Evolutionary conservation across 1,140 invertebrate species (phyloP).

Genomic region (Drosophila neocordata): DNA sequence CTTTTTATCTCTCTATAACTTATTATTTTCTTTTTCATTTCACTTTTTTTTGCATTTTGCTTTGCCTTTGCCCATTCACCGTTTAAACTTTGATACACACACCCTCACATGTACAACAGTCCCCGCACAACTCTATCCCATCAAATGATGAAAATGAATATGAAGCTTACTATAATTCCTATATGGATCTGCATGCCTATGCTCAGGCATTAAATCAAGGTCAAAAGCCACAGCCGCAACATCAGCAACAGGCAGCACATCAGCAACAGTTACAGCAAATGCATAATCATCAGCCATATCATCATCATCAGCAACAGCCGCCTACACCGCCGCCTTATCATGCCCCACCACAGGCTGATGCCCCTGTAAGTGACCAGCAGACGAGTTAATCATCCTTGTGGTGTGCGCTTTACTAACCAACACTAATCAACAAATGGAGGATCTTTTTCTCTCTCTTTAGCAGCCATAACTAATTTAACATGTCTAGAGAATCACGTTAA

Average conservation of each 20-base stretch:
- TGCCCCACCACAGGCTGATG: conserved; percentile 55
- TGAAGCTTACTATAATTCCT: conserved; percentile 73
- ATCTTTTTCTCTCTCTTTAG: neutral
- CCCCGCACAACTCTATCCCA: conserved; percentile 48
- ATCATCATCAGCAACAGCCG: conserved; percentile 49
- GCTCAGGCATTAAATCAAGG: conserved; percentile 43
- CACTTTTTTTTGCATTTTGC: conserved; percentile 34
- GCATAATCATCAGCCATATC: conserved; percentile 30
- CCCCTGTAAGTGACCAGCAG: conserved; percentile 69
- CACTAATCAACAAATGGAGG: conserved; percentile 27
- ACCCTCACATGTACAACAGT: conserved; percentile 29
- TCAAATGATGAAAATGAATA: conserved; percentile 56
- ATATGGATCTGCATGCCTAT: conserved; percentile 70
- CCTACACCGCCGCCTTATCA: conserved; percentile 61
- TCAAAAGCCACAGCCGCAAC: conserved; percentile 48
- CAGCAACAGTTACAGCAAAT: conserved; percentile 38
- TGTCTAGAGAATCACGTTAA: conserved; percentile 1
- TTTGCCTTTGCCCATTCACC: conserved; percentile 44
- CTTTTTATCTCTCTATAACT: conserved; percentile 24
- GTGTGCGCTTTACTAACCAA: conserved; percentile 40
- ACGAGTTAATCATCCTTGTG: neutral
- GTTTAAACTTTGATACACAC: conserved; percentile 10
- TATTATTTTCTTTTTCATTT: conserved; percentile 61
- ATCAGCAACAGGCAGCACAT: conserved; percentile 43
- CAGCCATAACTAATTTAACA: conserved; percentile 26